phyloP scores from a whole-genome alignment of 2,888 invertebrate genomes.

The Agrypnus murinus region DNA sequence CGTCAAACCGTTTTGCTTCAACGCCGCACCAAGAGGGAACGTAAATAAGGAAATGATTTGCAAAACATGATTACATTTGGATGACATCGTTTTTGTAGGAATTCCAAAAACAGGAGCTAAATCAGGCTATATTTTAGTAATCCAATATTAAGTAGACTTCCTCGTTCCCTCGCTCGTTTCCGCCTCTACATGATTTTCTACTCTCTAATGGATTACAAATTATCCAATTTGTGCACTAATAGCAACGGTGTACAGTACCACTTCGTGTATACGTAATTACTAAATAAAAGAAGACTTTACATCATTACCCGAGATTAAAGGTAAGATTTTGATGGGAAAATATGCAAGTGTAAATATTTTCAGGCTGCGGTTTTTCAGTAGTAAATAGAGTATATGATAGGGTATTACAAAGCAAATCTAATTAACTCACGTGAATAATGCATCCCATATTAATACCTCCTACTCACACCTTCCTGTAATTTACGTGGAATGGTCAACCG shows the following conservation, averaged over 20 bases:
- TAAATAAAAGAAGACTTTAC: not conserved
- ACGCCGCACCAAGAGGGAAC: constrained; percentile 30
- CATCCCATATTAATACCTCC: too few species aligned
- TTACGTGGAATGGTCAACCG: too few species aligned
- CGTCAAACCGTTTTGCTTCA: constrained; percentile 29
- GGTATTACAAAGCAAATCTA: too few species aligned
- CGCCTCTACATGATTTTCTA: constrained; percentile 32
- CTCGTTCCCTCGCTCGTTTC: constrained; percentile 15
- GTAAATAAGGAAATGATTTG: constrained; percentile 61
- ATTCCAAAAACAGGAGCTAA: constrained; percentile 45
- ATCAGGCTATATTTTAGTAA: constrained; percentile 55
- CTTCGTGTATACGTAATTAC: constrained; percentile 1
- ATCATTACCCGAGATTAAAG: constrained; percentile 2
- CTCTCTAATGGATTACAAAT: constrained; percentile 37
- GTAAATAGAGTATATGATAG: not conserved
- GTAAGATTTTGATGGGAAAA: not conserved
- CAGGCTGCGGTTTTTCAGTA: constrained; percentile 2
- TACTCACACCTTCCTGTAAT: too few species aligned
- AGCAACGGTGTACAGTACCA: constrained; percentile 7
- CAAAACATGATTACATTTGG: constrained; percentile 62
- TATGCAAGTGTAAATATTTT: not conserved
- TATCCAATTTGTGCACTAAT: constrained; percentile 29
- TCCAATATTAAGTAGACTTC: constrained; percentile 56
- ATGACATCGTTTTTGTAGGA: constrained; percentile 60
- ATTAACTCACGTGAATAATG: too few species aligned